Percentiles rank a stretch among this genome's conserved stretches.
Conservation (phyloP, 2,888 invertebrate genomes). For the Eurois occulta region DNA sequence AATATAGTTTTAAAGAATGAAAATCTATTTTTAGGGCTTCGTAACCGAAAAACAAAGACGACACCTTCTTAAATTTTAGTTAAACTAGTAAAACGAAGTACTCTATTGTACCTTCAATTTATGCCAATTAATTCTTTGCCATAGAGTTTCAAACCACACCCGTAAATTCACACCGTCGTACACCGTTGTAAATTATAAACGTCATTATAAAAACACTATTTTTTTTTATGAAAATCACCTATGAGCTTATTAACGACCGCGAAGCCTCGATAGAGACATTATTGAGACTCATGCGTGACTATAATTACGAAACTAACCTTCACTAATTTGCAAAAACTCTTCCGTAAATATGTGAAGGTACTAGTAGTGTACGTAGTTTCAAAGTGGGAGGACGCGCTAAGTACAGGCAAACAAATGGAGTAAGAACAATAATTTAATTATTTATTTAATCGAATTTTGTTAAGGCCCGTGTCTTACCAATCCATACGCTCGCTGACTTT, state of each 20-base stretch:
- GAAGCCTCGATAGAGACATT: conserved; percentile 1
- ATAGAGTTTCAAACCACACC: background rate
- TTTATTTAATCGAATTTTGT: background rate
- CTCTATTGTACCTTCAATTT: too few relatives aligned
- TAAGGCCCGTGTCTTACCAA: background rate
- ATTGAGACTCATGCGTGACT: background rate
- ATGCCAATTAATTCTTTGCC: too few relatives aligned
- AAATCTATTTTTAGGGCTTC: background rate
- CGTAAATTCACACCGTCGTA: background rate
- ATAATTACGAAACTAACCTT: conserved; percentile 9
- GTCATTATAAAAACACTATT: background rate
- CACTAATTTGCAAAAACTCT: background rate
- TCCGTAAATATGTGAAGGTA: background rate
- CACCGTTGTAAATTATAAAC: background rate
- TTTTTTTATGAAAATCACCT: background rate
- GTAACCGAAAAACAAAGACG: background rate
- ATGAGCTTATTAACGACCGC: background rate
- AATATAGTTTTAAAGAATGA: background rate
- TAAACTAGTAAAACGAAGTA: background rate
- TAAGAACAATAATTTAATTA: background rate
- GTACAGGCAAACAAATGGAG: background rate
- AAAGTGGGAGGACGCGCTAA: background rate
- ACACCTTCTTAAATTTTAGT: background rate
- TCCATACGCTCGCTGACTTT: background rate
- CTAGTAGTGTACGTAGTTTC: background rate